Percentiles rank a stretch among this genome's conserved stretches.
phyloP scores from a whole-genome alignment of 2,888 invertebrate genomes.

The Drosophila trichaetosa region DNA sequence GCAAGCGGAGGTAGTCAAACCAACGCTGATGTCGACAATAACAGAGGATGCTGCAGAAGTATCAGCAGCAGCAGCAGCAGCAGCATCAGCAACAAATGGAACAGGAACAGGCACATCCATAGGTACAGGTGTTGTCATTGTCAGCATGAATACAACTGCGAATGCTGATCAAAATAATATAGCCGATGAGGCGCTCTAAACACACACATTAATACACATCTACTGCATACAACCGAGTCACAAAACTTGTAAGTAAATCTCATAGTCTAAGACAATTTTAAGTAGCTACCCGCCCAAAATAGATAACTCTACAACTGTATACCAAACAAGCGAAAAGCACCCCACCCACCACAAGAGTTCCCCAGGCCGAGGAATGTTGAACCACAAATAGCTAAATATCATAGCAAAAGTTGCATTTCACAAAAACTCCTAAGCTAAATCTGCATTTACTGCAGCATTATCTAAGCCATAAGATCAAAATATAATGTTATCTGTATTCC shows the following conservation, averaged over 20 bases:
- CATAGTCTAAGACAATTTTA: slow-evolving; percentile 64
- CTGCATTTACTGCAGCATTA: not conserved
- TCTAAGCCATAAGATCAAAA: slow-evolving; percentile 11
- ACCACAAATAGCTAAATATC: slow-evolving; percentile 18
- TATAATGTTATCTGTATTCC: not conserved
- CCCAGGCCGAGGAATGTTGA: slow-evolving; percentile 17
- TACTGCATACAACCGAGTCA: slow-evolving; percentile 23
- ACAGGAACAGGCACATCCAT: slow-evolving; percentile 34
- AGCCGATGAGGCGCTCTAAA: slow-evolving; percentile 83
- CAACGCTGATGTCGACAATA: slow-evolving; percentile 66
- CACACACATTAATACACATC: not conserved
- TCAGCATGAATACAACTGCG: slow-evolving; percentile 66
- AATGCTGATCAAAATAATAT: slow-evolving; percentile 65
- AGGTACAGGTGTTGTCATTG: slow-evolving; percentile 62
- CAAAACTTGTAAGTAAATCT: slow-evolving; percentile 59
- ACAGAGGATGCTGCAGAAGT: slow-evolving; percentile 61
- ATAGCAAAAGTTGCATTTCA: slow-evolving; percentile 15
- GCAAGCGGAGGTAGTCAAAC: slow-evolving; percentile 18
- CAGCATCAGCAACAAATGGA: slow-evolving; percentile 40
- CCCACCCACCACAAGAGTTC: slow-evolving; percentile 39
- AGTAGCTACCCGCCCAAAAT: slow-evolving; percentile 31
- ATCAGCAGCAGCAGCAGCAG: slow-evolving; percentile 42
- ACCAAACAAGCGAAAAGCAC: slow-evolving; percentile 44
- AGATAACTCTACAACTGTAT: slow-evolving; percentile 33
- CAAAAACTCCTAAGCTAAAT: not conserved